Conservation (phyloP, 2,113 vertebrate species). For the Falcunculus frontatus region DNA sequence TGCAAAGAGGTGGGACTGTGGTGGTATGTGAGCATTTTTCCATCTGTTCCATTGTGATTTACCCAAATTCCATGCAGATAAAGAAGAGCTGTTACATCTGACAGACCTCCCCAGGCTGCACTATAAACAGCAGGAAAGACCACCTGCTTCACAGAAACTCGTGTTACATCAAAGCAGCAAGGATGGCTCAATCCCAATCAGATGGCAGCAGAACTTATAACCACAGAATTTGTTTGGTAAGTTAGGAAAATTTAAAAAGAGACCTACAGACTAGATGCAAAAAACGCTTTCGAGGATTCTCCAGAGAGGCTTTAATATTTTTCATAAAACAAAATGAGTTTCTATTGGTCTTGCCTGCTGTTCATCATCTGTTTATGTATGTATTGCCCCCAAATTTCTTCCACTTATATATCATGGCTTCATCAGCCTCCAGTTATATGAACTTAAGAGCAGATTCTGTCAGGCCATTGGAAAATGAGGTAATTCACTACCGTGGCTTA, state of each 20-base stretch:
- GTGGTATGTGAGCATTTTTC: constrained; percentile 52
- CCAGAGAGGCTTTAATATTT: not conserved
- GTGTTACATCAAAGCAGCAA: constrained; percentile 65
- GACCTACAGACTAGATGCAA: not conserved
- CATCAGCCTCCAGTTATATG: not conserved
- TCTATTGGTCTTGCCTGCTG: not conserved
- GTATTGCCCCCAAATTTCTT: not conserved
- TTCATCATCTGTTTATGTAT: not conserved
- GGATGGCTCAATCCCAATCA: constrained; percentile 6
- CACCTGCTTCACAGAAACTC: constrained; percentile 72
- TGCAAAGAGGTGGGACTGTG: constrained; percentile 26
- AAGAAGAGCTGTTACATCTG: constrained; percentile 67
- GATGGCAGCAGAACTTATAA: constrained; percentile 30
- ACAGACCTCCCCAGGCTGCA: constrained; percentile 58
- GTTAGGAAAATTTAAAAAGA: not conserved
- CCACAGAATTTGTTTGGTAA: not conserved
- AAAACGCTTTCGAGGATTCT: not conserved
- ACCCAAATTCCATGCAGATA: constrained; percentile 70
- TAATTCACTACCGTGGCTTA: not conserved
- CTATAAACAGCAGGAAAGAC: constrained; percentile 70
- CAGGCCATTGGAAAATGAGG: not conserved
- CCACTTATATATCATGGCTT: not conserved
- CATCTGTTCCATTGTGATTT: constrained; percentile 71
- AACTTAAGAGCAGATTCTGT: not conserved
- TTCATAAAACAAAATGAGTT: not conserved